Percentiles rank a stretch among this genome's conserved stretches.
These are phyloP conservation scores for Chloebia gouldiae DNA, from an alignment of 2,113 vertebrate genomes.

Conservation along the genomic window DNA sequence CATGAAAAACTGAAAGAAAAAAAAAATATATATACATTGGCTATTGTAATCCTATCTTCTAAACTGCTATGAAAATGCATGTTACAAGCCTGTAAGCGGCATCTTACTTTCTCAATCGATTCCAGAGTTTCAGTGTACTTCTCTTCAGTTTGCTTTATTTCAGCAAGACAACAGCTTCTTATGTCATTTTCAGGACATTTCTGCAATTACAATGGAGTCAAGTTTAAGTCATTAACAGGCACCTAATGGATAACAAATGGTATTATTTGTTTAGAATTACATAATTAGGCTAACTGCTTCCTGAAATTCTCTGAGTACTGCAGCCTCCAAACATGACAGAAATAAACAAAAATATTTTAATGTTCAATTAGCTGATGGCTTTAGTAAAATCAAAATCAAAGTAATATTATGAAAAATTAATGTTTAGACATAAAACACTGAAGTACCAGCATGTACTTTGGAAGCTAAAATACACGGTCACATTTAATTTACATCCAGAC, in stretches of 20 bases:
- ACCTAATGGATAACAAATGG: constrained; percentile 11
- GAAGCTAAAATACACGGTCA: not conserved
- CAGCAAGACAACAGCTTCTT: constrained; percentile 90
- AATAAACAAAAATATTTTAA: constrained; percentile 4
- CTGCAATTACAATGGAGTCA: constrained; percentile 75
- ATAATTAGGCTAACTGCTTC: constrained; percentile 26
- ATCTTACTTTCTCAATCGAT: constrained; percentile 91
- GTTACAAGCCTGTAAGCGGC: not conserved
- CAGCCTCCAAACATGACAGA: not conserved
- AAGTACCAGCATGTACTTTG: not conserved
- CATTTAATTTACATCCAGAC: not conserved
- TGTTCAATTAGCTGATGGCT: constrained; percentile 6
- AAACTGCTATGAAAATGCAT: not conserved
- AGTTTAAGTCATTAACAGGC: constrained; percentile 10
- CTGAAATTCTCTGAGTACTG: not conserved
- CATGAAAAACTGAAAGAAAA: constrained; percentile 90
- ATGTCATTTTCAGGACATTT: constrained; percentile 91
- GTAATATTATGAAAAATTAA: constrained; percentile 6
- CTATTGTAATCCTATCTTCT: not conserved
- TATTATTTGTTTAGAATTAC: constrained; percentile 33
- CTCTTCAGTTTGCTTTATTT: constrained; percentile 97
- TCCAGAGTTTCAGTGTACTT: constrained; percentile 97
- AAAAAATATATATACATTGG: not conserved
- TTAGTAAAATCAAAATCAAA: constrained; percentile 8
- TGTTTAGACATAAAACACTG: not conserved